Conservation (phyloP, 2,113 vertebrate genomes). For the Euleptes europaea region DNA sequence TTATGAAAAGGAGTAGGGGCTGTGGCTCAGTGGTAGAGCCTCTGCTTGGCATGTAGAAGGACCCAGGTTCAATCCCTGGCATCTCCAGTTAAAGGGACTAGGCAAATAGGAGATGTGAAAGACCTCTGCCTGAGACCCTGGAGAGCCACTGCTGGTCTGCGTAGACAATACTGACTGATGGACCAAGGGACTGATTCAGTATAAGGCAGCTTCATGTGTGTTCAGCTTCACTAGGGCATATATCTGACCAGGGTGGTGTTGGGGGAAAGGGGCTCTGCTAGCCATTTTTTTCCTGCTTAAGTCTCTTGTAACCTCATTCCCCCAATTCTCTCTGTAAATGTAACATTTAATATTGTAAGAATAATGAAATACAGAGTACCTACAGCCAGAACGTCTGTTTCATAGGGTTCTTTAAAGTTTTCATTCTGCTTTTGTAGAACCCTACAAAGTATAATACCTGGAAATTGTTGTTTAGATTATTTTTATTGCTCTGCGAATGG, state of each 20-base stretch:
- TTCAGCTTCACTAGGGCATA: too few species aligned
- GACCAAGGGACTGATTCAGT: too few species aligned
- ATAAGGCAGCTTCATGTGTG: too few species aligned
- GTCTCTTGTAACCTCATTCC: background rate
- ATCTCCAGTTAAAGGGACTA: too few species aligned
- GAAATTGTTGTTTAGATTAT: background rate
- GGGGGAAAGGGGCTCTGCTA: background rate
- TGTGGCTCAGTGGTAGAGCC: too few species aligned
- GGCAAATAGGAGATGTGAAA: too few species aligned
- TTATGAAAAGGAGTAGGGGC: background rate
- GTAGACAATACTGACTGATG: too few species aligned
- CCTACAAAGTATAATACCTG: fast-evolving
- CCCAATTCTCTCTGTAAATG: background rate
- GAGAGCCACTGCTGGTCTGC: too few species aligned
- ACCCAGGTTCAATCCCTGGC: too few species aligned
- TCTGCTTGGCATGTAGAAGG: too few species aligned
- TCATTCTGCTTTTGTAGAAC: background rate
- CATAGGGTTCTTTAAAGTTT: background rate
- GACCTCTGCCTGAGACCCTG: too few species aligned
- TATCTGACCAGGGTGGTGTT: background rate
- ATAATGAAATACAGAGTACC: background rate
- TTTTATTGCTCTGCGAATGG: background rate
- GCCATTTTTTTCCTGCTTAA: background rate
- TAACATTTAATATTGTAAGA: background rate
- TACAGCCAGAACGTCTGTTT: background rate